Base-by-base conservation (phyloP, 2,888 invertebrate genomes). In the Augochlorella aurata region DNA sequence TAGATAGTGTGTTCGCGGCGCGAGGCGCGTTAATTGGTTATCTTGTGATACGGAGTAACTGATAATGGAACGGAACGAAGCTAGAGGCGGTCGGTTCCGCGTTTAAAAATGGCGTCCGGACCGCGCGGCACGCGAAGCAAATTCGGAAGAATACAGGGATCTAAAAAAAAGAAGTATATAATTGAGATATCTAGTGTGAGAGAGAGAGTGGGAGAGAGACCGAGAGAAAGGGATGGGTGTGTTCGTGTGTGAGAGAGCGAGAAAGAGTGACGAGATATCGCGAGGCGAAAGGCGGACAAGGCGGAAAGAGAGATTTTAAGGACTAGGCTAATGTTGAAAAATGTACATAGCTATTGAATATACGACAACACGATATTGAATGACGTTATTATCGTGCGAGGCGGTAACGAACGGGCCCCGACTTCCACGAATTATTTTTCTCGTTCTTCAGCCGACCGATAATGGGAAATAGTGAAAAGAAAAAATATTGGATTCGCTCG, bases 101-200 rank as follows among this genome's bases (percentile, higher is more conserved):
- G 85, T 83, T 87, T 85, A 38, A 38, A 38, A 5, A 90, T 88
- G 90, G 89, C 89, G 89, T 90, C 84, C 87, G 81, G 84, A 89
- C 88, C 87, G 89, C 91, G 90, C 91, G 89, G 88, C 87, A 89
- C 89, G 91, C 88, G 90, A 93, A 91, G 91, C 93, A 93, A 93
- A 93, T 93, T 93, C 93, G 93, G 93, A 93, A 92, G 91, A 91
- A 93, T 93, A 93, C 93, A 93, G 93, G 93, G 93, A 93, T 92
- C 88, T 90, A 90, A 89, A 90, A 49, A 8, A 49, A 49, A 47
- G 5, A 63, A 91, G 90, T 90, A 80, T 75, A 75, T 81, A 67
- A 74, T 75, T 61, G 74, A 74, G 84, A 83, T 65, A 65, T 83
- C 87, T 86, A 84, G 84, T 81, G 77, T 61, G 68, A 69, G 47